phyloP scores from a whole-genome alignment of 2,888 invertebrate species.

The Horisme vitalbata region DNA sequence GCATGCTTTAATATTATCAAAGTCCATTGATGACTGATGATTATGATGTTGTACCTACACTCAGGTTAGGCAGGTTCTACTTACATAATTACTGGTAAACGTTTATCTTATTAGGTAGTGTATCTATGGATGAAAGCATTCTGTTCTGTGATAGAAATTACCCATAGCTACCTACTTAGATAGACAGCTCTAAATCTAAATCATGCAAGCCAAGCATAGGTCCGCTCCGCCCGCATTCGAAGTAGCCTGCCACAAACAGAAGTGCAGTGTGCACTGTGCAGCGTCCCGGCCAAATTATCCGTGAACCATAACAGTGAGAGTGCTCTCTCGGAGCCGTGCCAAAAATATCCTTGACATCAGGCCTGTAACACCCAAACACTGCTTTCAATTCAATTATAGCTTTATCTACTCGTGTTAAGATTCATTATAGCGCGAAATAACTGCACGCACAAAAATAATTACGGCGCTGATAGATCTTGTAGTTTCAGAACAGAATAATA shows the following conservation, averaged over 20 bases:
- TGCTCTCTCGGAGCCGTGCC: constrained; percentile 59
- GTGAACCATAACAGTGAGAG: constrained; percentile 55
- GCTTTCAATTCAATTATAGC: not conserved
- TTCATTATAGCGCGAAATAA: constrained; percentile 1
- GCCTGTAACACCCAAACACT: constrained; percentile 4
- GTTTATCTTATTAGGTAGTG: no score
- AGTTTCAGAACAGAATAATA: no score
- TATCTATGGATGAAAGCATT: no score
- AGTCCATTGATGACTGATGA: no score
- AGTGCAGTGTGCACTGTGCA: constrained; percentile 30
- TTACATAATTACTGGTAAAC: no score
- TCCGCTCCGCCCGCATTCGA: constrained; percentile 15
- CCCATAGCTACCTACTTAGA: no score
- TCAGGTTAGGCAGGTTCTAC: no score
- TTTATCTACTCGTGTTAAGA: not conserved
- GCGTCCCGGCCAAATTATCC: constrained; percentile 42
- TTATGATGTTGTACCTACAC: no score
- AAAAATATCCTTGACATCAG: constrained; percentile 72
- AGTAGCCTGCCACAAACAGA: constrained; percentile 15
- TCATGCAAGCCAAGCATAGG: constrained; percentile 14
- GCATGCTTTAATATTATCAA: no score
- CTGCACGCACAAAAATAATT: no score
- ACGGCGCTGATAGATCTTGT: no score
- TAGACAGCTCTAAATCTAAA: not conserved
- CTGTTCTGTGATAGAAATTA: no score